Evolutionary conservation across 2,113 vertebrate genomes (phyloP).

Genomic region (Chionodraco myersi): DNA sequence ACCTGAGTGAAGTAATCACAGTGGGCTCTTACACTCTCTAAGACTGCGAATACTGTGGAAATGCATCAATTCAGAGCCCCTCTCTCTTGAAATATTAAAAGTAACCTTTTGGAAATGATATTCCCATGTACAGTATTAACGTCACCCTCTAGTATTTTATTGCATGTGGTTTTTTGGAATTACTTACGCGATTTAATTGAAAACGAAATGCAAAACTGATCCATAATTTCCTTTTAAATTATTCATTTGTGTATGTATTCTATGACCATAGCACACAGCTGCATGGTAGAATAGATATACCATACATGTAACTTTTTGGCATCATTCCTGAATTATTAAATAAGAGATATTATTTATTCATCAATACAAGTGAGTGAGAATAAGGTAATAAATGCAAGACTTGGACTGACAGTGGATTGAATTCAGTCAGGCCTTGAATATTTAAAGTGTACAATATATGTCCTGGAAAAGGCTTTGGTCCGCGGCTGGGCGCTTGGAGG

Average conservation of each 20-base stretch:
- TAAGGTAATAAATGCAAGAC: not conserved
- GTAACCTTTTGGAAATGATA: not conserved
- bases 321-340: not conserved
- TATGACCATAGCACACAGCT: too few species aligned
- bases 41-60: slow-evolving; percentile 12
- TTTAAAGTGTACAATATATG: not conserved
- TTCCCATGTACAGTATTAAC: not conserved
- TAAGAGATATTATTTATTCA: not conserved
- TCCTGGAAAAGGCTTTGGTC: too few species aligned
- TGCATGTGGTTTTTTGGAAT: not conserved
- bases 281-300: too few species aligned
- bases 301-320: not conserved
- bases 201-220: not conserved
- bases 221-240: not conserved
- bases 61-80: not conserved
- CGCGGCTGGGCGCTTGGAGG: too few species aligned
- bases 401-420: not conserved
- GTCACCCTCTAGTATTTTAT: not conserved
- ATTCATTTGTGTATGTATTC: too few species aligned
- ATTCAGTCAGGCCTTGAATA: not conserved
- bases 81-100: not conserved
- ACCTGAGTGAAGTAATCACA: slow-evolving; percentile 49
- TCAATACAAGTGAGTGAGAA: not conserved
- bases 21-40: slow-evolving; percentile 14
- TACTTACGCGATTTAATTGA: not conserved